A percentile compares a stretch with the other conserved stretches of the same genome.
These are phyloP conservation scores for Sebastes cheni DNA, from an alignment of 2,797 vertebrate species.

Conservation along the genomic window DNA sequence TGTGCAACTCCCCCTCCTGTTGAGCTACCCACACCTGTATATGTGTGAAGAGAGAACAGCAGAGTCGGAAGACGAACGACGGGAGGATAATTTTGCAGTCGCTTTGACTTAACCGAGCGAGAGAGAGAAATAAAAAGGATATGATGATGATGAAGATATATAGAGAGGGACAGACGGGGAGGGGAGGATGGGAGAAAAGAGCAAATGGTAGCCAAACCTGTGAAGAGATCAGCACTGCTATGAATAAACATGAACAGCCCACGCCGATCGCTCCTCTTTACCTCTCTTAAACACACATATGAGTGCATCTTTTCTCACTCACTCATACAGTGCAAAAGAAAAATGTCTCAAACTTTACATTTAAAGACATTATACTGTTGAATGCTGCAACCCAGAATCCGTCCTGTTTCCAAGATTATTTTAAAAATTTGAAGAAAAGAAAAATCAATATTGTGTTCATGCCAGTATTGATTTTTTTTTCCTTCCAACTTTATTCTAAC, in stretches of 20 bases:
- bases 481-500: constrained; percentile 23
- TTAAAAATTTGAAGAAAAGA: background rate
- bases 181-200: constrained; percentile 31
- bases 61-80: background rate
- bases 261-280: constrained; percentile 58
- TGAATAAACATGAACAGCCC: constrained; percentile 81
- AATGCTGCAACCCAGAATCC: background rate
- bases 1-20: constrained; percentile 15
- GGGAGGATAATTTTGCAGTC: background rate
- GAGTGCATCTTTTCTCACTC: background rate
- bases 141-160: background rate
- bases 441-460: constrained; percentile 13
- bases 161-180: constrained; percentile 7
- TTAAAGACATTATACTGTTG: no score
- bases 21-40: constrained; percentile 50
- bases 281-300: constrained; percentile 50
- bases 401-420: background rate
- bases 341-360: background rate
- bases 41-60: constrained; percentile 7
- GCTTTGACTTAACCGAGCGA: background rate
- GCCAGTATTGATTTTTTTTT: background rate
- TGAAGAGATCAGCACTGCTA: constrained; percentile 68
- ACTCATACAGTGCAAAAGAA: background rate
- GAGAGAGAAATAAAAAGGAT: constrained; percentile 17
- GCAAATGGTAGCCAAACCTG: constrained; percentile 61